These are phyloP conservation scores for Sepiola atlantica DNA, from an alignment of 2,888 invertebrate genomes.

Conservation along the genomic window DNA sequence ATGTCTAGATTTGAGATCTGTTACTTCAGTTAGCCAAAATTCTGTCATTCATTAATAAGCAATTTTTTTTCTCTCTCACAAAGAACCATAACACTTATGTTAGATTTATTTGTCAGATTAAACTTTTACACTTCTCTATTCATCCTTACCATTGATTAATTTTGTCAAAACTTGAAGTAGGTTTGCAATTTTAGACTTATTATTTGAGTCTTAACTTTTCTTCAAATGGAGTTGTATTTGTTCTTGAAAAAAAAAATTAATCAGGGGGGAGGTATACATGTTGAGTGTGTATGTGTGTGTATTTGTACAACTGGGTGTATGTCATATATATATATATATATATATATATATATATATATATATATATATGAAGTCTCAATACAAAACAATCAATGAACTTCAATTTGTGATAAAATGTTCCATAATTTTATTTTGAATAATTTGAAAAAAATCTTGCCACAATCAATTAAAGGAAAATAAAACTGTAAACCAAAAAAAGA, in stretches of 20 bases:
- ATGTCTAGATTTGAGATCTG: not conserved
- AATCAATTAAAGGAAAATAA: constrained; percentile 12
- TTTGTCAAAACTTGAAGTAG: constrained; percentile 24
- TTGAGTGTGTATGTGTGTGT: not conserved
- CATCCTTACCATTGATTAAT: constrained; percentile 32
- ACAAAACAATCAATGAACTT: constrained; percentile 23
- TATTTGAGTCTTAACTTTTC: not conserved
- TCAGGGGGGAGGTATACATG: not conserved
- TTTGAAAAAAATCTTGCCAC: constrained; percentile 24
- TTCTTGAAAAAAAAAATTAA: not conserved
- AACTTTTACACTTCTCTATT: not conserved
- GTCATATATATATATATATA: not conserved
- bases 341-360: not conserved
- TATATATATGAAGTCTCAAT: constrained; percentile 32
- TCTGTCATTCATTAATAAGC: constrained; percentile 32
- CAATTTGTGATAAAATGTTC: constrained; percentile 32
- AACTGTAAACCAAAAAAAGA: not conserved
- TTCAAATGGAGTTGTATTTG: constrained; percentile 8
- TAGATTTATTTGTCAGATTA: not conserved
- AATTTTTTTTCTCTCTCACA: constrained; percentile 11
- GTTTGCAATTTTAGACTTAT: constrained; percentile 32
- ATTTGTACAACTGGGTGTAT: no score
- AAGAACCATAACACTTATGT: not conserved
- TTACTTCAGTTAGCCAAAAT: constrained; percentile 6
- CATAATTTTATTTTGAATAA: constrained; percentile 32